Conservation (phyloP, 2,113 vertebrate genomes). For the Heterocephalus glaber region DNA sequence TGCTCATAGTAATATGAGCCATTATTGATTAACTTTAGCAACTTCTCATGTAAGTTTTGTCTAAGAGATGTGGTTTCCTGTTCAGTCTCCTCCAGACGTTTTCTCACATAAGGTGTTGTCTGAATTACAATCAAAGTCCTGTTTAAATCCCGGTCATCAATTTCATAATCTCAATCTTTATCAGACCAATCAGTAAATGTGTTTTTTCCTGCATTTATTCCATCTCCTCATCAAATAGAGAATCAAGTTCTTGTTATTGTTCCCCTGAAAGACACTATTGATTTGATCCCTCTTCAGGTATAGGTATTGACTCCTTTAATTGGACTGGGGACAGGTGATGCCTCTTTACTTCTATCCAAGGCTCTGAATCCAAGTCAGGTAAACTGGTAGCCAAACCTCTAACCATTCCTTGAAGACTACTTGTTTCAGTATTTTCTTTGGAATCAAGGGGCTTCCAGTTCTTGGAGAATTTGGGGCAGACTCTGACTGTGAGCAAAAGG, state of each 20-base stretch:
- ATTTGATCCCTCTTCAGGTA: constrained; percentile 69
- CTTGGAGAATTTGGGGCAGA: too few species aligned
- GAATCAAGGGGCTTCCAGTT: constrained; percentile 77
- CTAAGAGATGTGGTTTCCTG: constrained; percentile 78
- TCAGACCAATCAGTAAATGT: too few species aligned
- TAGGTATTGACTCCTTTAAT: constrained; percentile 84
- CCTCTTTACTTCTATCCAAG: constrained; percentile 94
- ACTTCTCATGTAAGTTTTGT: constrained; percentile 87
- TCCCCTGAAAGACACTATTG: constrained; percentile 75
- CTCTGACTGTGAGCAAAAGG: too few species aligned
- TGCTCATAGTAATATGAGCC: constrained; percentile 88
- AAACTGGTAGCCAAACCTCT: constrained; percentile 88
- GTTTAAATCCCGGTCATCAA: constrained; percentile 88
- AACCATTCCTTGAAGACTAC: constrained; percentile 84
- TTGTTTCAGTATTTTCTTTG: constrained; percentile 81
- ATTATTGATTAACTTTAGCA: constrained; percentile 87
- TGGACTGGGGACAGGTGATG: too few species aligned
- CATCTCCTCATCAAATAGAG: constrained; percentile 90
- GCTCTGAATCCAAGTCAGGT: constrained; percentile 90
- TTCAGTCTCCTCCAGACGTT: constrained; percentile 82
- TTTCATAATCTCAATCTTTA: constrained; percentile 89
- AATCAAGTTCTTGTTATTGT: constrained; percentile 92
- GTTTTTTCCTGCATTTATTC: constrained; percentile 83
- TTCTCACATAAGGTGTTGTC: constrained; percentile 85
- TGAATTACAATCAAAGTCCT: constrained; percentile 89